Base-by-base conservation (phyloP, 2,888 invertebrate genomes). In the Nebria brevicollis region DNA sequence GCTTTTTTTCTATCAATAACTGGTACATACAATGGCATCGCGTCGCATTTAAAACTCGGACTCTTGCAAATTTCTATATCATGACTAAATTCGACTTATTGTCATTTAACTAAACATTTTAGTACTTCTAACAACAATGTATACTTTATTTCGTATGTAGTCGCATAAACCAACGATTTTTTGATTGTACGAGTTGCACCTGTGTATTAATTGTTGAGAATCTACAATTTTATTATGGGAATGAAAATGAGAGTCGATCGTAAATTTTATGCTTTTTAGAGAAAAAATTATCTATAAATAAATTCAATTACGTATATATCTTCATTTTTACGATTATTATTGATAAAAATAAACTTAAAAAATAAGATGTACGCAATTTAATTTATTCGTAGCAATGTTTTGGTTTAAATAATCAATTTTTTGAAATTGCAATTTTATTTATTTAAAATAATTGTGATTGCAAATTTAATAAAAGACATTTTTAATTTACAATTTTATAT, bases 1-100 rank as follows among this genome's bases (percentile, higher is more conserved):
- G 34, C 34, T 70, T 70, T 25, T 70, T 11, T 70, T 26, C n/a
- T 70, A 70, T 70, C 13, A 15, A 34, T 70, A 34, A 34, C 34
- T 34, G 34, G 34, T 5, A 15, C 25, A 26, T 34, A 15, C 26
- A 70, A n/a, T 70, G 20, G 70, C 20, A 70, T 26, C 26, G 26
- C 68, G 15, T 26, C 13, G 34, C 26, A 72, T 41, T 20, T 10
- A 76, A 76, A 11, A 64, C 4, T 34, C 34, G 66, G 34, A 10
- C 8, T 20, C 26, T 66, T 26, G 25, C 54, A 54, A 54, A 54
- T 76, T 20, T 66, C 10, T n/a, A 34, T 34, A 13, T 76, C 43
- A 25, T 76, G 20, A 20, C 34, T 25, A 66, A 76, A 65, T 15
- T 26, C 7, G 7, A 54, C 8, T 11, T 54, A 11, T 2, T 54